Evolutionary conservation across 2,797 vertebrate species (phyloP), one percentile per base, ranked within the genome.

Genomic region (Gymnoscopelus microlampas): DNA sequence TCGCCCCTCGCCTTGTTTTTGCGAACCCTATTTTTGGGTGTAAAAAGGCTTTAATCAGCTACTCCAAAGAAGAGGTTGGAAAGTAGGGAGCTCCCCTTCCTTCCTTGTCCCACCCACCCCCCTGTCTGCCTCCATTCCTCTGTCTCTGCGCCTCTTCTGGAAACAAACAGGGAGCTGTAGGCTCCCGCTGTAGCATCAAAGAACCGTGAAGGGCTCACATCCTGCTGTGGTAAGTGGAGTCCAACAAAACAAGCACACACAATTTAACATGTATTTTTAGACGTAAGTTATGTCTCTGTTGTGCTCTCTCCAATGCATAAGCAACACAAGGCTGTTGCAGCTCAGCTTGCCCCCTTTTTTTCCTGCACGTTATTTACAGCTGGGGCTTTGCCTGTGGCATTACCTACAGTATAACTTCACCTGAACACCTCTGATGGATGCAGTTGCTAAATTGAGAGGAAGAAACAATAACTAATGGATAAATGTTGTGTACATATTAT

Each of bases 11-110:
- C 23, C 3, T 12, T 59, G 58, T 47, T 70, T 80, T 63, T 44
- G 39, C 39, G 9, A 44, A 44, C 39, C 39, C 39, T 44, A 44
- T 86, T 76, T 66, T 57, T 53, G 53, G 61, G 26, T 70, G 39
- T 59, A 71, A 68, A 59, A 81, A 23, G 57, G 60, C 77, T 75
- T 10, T 81, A 80, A 77, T 86, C 84, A 85, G 74, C 14, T 59
- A 0, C 63, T 70, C 44, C 57, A 15, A 2, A 19, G 19, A 48
- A 56, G 3, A 59, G 12, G 54, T 51, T 60, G 3, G 39, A 73
- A 67, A 80, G 66, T 57, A 11, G 29, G 77, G n/a, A 61, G 70
- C 76, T 80, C 66, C 53, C 24, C 62, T 76, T 51, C 58, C 51
- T 62, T 66, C 55, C 51, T 59, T 44, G 39, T 44, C 39, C 39